Evolutionary conservation across 2,113 vertebrate genomes (phyloP).

Genomic region (Sebastes fasciatus): DNA sequence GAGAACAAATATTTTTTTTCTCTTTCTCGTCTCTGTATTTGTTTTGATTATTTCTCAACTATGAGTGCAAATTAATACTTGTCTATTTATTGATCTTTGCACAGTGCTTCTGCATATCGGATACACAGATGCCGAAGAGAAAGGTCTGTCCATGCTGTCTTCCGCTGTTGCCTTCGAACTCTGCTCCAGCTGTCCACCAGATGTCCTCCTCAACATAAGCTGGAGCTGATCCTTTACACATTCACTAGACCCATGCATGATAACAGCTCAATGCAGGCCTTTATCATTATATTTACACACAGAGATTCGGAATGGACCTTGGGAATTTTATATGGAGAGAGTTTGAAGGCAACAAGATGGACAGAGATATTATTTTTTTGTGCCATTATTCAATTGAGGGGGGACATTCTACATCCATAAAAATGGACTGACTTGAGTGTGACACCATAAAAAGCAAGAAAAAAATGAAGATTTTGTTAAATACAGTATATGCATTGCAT

Average conservation of each 20-base stretch:
- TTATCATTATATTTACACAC: neutral
- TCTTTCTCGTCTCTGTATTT: no score
- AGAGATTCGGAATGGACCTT: neutral
- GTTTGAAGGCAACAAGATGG: neutral
- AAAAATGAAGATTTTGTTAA: neutral
- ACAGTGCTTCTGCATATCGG: no score
- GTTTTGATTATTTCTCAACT: no score
- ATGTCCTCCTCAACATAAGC: conserved; percentile 17
- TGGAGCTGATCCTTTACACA: neutral
- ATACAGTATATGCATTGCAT: neutral
- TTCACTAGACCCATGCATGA: neutral
- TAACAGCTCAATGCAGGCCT: neutral
- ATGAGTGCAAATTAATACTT: no score
- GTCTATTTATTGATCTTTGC: no score
- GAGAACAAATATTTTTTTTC: no score
- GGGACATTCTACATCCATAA: neutral
- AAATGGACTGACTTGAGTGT: neutral
- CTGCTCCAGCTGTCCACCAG: conserved; percentile 14
- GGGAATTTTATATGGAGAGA: neutral
- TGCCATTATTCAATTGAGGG: neutral
- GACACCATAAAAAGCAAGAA: neutral
- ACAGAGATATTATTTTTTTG: neutral
- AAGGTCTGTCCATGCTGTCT: neutral
- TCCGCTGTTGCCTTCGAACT: neutral
- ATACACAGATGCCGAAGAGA: neutral